Evolutionary conservation across 2,797 vertebrate species (phyloP).

Genomic region (Brachymystax lenok): DNA sequence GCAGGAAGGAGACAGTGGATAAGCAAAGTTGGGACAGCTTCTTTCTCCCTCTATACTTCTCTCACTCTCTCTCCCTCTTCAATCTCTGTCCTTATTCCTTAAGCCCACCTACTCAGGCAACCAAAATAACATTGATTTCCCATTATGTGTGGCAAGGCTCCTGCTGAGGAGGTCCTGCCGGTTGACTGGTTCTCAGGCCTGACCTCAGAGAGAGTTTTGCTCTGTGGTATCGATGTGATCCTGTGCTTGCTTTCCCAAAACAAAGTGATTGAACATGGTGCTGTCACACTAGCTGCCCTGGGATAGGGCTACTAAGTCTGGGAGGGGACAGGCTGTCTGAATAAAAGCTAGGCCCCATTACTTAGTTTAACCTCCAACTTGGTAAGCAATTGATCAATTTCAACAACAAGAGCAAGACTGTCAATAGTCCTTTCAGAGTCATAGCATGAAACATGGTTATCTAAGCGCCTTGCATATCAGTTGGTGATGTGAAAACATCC

Average conservation of each 20-base stretch:
- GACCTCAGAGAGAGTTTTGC: slow-evolving; percentile 34
- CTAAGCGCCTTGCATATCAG: not conserved
- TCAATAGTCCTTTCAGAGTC: not conserved
- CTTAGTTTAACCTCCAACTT: not conserved
- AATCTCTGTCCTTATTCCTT: slow-evolving; percentile 71
- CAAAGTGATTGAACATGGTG: slow-evolving; percentile 32
- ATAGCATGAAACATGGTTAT: not conserved
- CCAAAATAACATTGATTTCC: slow-evolving; percentile 77
- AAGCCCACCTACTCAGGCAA: slow-evolving; percentile 70
- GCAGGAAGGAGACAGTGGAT: slow-evolving; percentile 64
- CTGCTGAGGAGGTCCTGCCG: slow-evolving; percentile 62
- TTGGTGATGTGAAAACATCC: not conserved
- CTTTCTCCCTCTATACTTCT: slow-evolving; percentile 21
- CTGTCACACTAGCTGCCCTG: slow-evolving; percentile 29
- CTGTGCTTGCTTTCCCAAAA: slow-evolving; percentile 50
- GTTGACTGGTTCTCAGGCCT: slow-evolving; percentile 42
- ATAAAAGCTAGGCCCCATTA: not conserved
- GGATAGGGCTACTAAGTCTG: not conserved
- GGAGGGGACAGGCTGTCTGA: not conserved
- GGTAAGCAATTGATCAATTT: not conserved
- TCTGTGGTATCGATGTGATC: slow-evolving; percentile 43
- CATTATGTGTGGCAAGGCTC: slow-evolving; percentile 68
- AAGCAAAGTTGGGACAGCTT: slow-evolving; percentile 51
- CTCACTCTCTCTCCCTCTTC: slow-evolving; percentile 14
- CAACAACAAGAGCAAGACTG: not conserved